A percentile compares a stretch with the other conserved stretches of the same genome.
Evolutionary conservation across 2,797 vertebrate genomes (phyloP).

Genomic region (Scolopax rusticola): DNA sequence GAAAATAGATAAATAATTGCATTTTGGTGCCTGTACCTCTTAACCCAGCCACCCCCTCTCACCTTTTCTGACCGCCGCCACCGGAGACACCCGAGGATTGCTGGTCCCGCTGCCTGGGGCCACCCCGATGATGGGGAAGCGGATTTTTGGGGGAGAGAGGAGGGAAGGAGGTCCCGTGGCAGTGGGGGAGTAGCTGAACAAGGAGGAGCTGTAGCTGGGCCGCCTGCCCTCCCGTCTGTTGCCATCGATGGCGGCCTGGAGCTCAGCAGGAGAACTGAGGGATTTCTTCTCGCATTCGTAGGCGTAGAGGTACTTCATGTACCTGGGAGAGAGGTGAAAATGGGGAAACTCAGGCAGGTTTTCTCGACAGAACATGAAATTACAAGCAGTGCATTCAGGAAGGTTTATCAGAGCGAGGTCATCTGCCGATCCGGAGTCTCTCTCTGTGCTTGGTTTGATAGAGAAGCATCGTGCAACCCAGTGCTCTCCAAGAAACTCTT

Average conservation of each 20-base stretch:
- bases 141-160: constrained; percentile 91
- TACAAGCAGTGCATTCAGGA: fast-evolving
- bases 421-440: background rate
- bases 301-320: constrained; percentile 98
- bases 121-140: constrained; percentile 86
- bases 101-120: constrained; percentile 78
- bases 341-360: background rate
- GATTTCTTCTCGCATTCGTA: constrained; percentile 96
- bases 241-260: constrained; percentile 96
- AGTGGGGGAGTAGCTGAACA: constrained; percentile 89
- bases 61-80: constrained; percentile 81
- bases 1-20: background rate
- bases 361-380: background rate
- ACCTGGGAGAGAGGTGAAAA: constrained; percentile 77
- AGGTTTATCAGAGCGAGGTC: background rate
- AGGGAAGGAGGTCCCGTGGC: constrained; percentile 81
- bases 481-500: background rate
- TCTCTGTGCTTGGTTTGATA: background rate
- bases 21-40: background rate
- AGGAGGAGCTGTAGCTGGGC: constrained; percentile 93
- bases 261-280: constrained; percentile 93
- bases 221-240: constrained; percentile 91
- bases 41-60: background rate
- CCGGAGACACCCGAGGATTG: constrained; percentile 79
- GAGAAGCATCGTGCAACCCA: background rate